A percentile compares a stretch with the other conserved stretches of the same genome.
Evolutionary conservation across 2,113 vertebrate species (phyloP).

Genomic region (Phalacrocorax pelagicus): DNA sequence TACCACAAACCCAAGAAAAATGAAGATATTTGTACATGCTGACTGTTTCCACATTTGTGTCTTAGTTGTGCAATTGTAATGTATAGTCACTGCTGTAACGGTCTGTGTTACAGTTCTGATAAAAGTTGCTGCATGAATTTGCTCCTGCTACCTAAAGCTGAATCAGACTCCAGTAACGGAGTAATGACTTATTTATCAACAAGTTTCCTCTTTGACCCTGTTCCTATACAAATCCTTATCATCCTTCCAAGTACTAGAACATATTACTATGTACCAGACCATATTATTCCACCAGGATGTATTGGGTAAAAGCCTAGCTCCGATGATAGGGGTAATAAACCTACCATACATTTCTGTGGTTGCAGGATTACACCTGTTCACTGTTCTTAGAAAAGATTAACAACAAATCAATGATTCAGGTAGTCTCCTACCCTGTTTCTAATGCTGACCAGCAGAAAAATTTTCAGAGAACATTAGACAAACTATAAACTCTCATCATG

Average conservation of each 20-base stretch:
- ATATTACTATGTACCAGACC: neutral
- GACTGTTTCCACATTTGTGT: neutral
- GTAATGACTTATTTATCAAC: neutral
- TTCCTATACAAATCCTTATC: neutral
- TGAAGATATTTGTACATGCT: neutral
- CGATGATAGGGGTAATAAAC: neutral
- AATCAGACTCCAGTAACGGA: neutral
- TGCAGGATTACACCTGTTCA: neutral
- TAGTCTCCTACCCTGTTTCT: neutral
- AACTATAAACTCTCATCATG: neutral
- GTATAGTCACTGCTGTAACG: neutral
- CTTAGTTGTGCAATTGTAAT: neutral
- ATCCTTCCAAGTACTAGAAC: neutral
- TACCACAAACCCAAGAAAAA: constrained; percentile 9
- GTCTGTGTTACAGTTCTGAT: neutral
- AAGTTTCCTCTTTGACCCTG: neutral
- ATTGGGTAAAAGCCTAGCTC: neutral
- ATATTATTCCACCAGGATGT: neutral
- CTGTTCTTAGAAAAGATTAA: neutral
- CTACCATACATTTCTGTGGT: neutral
- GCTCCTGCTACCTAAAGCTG: neutral
- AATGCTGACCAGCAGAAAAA: neutral
- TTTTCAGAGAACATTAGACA: neutral
- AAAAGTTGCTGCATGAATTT: neutral
- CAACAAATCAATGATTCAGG: neutral